Evolutionary conservation across 2,113 vertebrate species (phyloP), one percentile per base, ranked within the genome.

Genomic region (Tautogolabrus adspersus): DNA sequence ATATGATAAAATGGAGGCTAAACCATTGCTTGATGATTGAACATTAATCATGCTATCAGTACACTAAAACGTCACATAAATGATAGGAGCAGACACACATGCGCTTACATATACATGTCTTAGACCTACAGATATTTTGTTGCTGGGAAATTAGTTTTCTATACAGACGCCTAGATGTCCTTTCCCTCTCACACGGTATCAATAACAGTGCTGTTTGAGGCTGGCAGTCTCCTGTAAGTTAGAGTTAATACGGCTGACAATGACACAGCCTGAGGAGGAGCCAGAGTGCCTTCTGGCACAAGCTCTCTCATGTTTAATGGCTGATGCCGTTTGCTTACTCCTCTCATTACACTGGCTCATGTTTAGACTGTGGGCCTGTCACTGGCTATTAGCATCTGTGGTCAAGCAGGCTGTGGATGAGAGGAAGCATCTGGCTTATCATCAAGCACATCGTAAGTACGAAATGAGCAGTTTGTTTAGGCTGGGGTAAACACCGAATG

Each of bases 251-350:
- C 80, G 81, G 77, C 64, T 10, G 46, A 74, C 66, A 79, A 72
- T 34, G 18, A 51, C 46, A 42, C 67, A 23, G 77, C 86, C 82
- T 46, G 71, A 88, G 72, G 87, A 90, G 68, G 77, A 85, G 77
- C 70, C 74, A 22, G 66, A 73, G 79, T 75, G 88, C 82, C 89
- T 86, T 79, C 82, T 91, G 85, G 88, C 89, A 67, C 73, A 54
- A 83, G 62, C 64, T 87, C 81, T 75, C 83, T 85, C 83, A 88
- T 74, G 80, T 84, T 90, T 90, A 89, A 90, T 90, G 75, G 87
- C 73, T 87, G 77, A 88, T 84, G 85, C 85, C 71, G 74, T 90
- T 91, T 89, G 85, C 90, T 91, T 84, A 89, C 82, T 87, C 81
- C 87, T 91, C 85, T 88, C 85, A 89, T 91, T 90, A 86, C 83